Conservation (phyloP, 1,140 invertebrate species). For the Pogonomyrmex californicus region DNA sequence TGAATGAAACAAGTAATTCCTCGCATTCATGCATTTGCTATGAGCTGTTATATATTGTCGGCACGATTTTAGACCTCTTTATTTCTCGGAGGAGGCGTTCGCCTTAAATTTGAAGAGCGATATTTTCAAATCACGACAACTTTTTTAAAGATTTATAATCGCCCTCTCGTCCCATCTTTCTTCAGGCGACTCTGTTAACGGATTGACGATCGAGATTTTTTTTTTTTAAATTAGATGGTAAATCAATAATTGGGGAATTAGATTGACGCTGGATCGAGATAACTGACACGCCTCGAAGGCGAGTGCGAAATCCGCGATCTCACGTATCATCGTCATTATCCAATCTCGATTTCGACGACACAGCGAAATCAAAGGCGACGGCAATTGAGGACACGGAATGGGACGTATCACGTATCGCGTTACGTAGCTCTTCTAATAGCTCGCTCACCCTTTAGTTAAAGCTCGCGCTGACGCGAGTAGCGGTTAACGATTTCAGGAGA, state of each 20-base stretch:
- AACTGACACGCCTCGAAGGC: background rate
- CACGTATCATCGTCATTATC: constrained; percentile 10
- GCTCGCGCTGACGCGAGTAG: constrained; percentile 12
- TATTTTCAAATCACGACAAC: background rate
- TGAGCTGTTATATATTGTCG: background rate
- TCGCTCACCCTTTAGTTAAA: constrained; percentile 35
- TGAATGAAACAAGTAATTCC: constrained; percentile 72
- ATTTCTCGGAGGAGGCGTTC: background rate
- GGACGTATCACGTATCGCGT: constrained; percentile 46
- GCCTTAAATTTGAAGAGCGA: background rate
- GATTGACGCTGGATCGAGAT: background rate
- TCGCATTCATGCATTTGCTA: constrained; percentile 30
- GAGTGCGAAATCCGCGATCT: constrained; percentile 48
- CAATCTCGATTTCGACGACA: constrained; percentile 37
- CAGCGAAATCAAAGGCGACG: constrained; percentile 47
- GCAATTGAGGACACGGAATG: constrained; percentile 45
- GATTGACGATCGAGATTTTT: background rate
- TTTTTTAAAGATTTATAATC: background rate
- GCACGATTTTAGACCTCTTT: background rate
- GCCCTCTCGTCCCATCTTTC: background rate
- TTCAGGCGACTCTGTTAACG: background rate
- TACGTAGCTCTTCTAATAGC: background rate
- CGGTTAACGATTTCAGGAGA: constrained; percentile 31
- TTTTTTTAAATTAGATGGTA: background rate
- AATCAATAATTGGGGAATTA: background rate